Evolutionary conservation across 2,113 vertebrate genomes (phyloP).

Genomic region (Turdus rufiventris): DNA sequence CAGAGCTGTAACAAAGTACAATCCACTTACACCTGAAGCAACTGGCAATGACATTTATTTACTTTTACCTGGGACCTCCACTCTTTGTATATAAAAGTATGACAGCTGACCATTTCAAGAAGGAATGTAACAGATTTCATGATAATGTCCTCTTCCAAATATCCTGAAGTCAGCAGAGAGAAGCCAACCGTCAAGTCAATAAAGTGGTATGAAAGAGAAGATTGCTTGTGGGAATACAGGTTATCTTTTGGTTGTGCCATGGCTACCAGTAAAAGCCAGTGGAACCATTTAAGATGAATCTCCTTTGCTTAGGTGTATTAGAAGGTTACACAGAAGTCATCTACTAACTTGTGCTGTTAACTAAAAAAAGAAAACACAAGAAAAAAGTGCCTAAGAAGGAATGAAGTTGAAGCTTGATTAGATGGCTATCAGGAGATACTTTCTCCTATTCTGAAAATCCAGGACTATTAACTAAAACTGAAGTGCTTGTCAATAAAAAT

Average conservation of each 20-base stretch:
- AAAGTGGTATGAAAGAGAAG: not conserved
- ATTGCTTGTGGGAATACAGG: not conserved
- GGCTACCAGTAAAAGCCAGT: not conserved
- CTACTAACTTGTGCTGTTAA: not conserved
- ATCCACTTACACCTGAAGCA: conserved; percentile 13
- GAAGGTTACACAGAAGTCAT: not conserved
- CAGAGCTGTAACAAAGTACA: conserved; percentile 9
- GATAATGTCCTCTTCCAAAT: not conserved
- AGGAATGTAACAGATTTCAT: not conserved
- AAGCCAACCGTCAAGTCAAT: not conserved
- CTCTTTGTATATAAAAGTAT: not conserved
- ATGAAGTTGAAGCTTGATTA: not conserved
- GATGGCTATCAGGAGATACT: not conserved
- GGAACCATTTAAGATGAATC: not conserved
- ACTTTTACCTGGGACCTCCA: not conserved
- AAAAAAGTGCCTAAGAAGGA: not conserved
- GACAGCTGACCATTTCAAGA: not conserved
- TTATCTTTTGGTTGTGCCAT: not conserved
- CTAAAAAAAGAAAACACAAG: not conserved
- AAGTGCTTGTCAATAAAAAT: not conserved
- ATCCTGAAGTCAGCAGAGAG: not conserved
- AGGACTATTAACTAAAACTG: not conserved
- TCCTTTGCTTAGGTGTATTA: not conserved
- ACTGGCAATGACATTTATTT: not conserved
- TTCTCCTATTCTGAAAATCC: not conserved